These are phyloP conservation scores for Antigone vipio DNA, from an alignment of 2,113 vertebrate genomes.

Conservation along the genomic window DNA sequence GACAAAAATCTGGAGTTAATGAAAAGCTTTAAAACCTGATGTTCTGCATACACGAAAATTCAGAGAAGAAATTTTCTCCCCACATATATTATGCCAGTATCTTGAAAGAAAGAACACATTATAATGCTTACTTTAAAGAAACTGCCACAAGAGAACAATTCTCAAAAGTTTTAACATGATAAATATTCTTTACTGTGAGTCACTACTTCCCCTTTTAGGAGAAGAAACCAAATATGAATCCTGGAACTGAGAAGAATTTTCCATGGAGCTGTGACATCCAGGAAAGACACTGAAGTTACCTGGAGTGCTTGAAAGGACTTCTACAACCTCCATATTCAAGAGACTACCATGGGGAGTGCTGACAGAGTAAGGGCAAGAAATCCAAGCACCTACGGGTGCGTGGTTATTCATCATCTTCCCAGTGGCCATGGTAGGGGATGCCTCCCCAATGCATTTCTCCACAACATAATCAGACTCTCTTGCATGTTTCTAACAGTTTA, in stretches of 20 bases:
- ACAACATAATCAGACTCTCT: not conserved
- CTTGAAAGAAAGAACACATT: not conserved
- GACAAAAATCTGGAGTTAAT: not conserved
- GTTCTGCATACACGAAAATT: not conserved
- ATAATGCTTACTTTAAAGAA: not conserved
- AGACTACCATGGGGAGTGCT: fast-evolving
- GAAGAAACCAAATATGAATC: not conserved
- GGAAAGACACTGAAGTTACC: not conserved
- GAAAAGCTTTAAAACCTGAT: not conserved
- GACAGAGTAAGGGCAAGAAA: not conserved
- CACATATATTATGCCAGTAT: not conserved
- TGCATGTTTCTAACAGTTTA: not conserved
- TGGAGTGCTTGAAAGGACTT: not conserved
- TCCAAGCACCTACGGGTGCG: fast-evolving
- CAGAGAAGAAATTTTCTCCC: not conserved
- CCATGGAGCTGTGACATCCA: not conserved
- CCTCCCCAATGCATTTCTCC: not conserved
- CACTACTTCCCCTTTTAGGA: not conserved
- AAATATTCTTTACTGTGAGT: not conserved
- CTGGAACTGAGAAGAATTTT: not conserved
- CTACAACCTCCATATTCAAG: not conserved
- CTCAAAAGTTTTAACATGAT: not conserved
- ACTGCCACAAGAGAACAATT: not conserved
- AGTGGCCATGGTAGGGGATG: fast-evolving
- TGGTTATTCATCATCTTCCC: not conserved